A percentile compares a stretch with the other conserved stretches of the same genome.
Evolutionary conservation across 2,113 vertebrate genomes (phyloP).

Genomic region (Nothobranchius furzeri): DNA sequence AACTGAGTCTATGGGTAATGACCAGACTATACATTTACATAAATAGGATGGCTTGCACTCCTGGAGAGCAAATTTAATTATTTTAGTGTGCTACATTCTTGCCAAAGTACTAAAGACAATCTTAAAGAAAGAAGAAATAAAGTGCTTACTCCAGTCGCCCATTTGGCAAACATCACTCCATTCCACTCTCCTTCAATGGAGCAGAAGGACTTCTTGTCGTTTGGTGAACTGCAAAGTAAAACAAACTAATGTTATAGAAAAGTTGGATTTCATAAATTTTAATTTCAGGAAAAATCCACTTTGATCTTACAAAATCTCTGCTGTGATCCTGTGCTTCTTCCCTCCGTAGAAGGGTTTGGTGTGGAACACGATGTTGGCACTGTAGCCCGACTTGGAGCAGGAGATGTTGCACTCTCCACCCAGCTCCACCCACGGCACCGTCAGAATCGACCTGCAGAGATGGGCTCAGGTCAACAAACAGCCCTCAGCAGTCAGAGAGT

Average conservation of each 20-base stretch:
- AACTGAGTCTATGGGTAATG: too few relatives aligned
- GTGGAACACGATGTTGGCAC: slow-evolving; percentile 93
- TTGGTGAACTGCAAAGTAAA: slow-evolving; percentile 84
- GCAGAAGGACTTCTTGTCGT: slow-evolving; percentile 97
- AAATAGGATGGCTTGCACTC: too few relatives aligned
- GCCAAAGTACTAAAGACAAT: background rate
- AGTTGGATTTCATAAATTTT: background rate
- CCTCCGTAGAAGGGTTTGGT: slow-evolving; percentile 99
- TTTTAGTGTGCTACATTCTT: background rate
- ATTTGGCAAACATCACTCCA: slow-evolving; percentile 95
- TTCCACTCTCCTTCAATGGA: slow-evolving; percentile 99
- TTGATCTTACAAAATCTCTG: slow-evolving; percentile 95
- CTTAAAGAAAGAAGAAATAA: background rate
- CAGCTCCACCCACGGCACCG: slow-evolving; percentile 98
- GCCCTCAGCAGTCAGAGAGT: accelerated
- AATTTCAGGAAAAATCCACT: background rate
- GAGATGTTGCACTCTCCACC: slow-evolving; percentile 96
- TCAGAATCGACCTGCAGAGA: slow-evolving; percentile 92
- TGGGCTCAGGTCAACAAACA: slow-evolving; percentile 4
- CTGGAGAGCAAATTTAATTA: background rate
- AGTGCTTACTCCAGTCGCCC: slow-evolving; percentile 88
- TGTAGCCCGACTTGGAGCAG: slow-evolving; percentile 97
- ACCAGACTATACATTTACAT: too few relatives aligned
- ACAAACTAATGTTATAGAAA: background rate
- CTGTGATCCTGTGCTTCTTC: slow-evolving; percentile 97